Conservation (phyloP, 1,140 invertebrate species). For the Macrotrachela quadricornifera region DNA sequence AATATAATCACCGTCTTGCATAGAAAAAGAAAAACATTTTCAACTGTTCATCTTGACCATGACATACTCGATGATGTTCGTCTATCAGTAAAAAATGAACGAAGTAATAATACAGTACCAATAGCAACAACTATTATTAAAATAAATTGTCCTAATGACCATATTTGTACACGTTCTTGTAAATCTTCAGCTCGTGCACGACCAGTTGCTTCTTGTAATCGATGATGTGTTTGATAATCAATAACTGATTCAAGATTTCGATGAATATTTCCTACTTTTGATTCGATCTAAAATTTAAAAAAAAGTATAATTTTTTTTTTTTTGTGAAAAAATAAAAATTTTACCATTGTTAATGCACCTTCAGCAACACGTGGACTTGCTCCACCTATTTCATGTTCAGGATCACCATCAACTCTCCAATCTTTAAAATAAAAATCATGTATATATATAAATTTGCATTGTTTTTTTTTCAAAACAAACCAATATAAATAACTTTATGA, state of each 20-base stretch:
- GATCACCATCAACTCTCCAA: slow-evolving; percentile 79
- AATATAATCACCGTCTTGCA: no score
- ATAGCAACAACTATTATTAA: slow-evolving; percentile 60
- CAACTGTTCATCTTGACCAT: no score
- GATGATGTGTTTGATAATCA: slow-evolving; percentile 87
- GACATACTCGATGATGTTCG: slow-evolving; percentile 27
- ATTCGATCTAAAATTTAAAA: slow-evolving; percentile 61
- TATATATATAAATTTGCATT: no score
- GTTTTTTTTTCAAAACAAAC: slow-evolving; percentile 45
- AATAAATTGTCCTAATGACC: slow-evolving; percentile 68
- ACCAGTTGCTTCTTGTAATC: slow-evolving; percentile 71
- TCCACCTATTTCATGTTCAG: slow-evolving; percentile 51
- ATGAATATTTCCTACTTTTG: slow-evolving; percentile 64
- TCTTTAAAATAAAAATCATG: slow-evolving; percentile 47
- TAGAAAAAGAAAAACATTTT: no score
- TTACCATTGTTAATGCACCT: slow-evolving; percentile 13
- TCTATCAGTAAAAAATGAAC: slow-evolving; percentile 76
- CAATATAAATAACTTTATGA: slow-evolving; percentile 98
- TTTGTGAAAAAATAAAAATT: no score
- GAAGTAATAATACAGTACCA: slow-evolving; percentile 67
- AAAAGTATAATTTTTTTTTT: no score
- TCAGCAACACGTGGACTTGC: slow-evolving; percentile 50
- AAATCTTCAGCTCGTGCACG: slow-evolving; percentile 81
- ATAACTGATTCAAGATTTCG: slow-evolving; percentile 59
- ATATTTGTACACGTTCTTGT: slow-evolving; percentile 70